Evolutionary conservation across 2,888 invertebrate genomes (phyloP), one percentile per base, ranked within the genome.

Genomic region (Acanthacorydalis orientalis): DNA sequence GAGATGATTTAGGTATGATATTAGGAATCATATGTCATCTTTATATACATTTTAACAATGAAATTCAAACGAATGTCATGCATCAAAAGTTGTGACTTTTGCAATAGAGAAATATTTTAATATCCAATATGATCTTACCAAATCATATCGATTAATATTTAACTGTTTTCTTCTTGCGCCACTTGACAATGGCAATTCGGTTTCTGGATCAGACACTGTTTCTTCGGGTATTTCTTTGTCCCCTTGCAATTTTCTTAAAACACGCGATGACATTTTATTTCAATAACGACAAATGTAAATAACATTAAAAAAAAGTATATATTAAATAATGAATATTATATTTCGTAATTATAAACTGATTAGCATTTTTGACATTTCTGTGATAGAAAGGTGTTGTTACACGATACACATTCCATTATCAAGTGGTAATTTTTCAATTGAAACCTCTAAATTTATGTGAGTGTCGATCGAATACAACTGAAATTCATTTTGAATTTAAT

Each of bases 121-220:
- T 23, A 23, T 23, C 23, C 6, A 23, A 23, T 23, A 23, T n/a
- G 35, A 44, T 64, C 68, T 64, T 69, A 83, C 83, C 75, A 83
- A 68, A 67, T 80, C 78, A 57, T 81, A 83, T 54, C 78, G 71
- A 65, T 80, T 80, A 48, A 77, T 68, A 57, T 80, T 77, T 47
- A 75, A 65, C 52, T 70, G 71, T 56, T 77, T 77, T 54, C 72
- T 68, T 55, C 74, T 68, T 37, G 68, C 68, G 50, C 70, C 69
- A 51, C 68, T 69, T 50, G 63, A 64, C 46, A 64, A 61, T 37
- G 70, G 68, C 47, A 69, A 63, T 56, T 78, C 76, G 31, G 63
- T 64, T 50, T 74, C 74, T 32, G 67, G 67, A 57, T 71, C 72
- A 48, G 70, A 74, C 50, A 59, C 60, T 50, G 67, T 60, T 55